A percentile compares a stretch with the other conserved stretches of the same genome.
These are phyloP conservation scores for Drosophila equinoxialis DNA, from an alignment of 1,140 invertebrate species.

Conservation along the genomic window DNA sequence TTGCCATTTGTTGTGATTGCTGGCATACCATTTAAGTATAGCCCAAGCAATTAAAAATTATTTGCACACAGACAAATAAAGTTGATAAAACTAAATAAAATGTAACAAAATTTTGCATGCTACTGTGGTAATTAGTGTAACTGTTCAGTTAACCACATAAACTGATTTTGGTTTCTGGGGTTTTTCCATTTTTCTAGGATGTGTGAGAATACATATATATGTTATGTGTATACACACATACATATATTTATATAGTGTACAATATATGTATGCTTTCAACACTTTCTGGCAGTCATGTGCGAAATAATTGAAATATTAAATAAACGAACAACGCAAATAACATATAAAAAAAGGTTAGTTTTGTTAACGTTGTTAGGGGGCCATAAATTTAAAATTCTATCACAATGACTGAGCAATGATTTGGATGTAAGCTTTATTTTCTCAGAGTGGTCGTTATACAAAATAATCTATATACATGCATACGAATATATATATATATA, in stretches of 20 bases:
- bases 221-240: not conserved
- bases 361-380: constrained; percentile 33
- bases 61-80: constrained; percentile 55
- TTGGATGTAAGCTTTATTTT: constrained; percentile 48
- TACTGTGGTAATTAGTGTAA: constrained; percentile 70
- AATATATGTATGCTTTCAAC: not conserved
- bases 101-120: constrained; percentile 37
- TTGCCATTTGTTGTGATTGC: constrained; percentile 4
- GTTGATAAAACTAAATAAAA: constrained; percentile 58
- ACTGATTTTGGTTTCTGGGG: constrained; percentile 66
- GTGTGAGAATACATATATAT: not conserved
- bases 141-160: constrained; percentile 64
- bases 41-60: constrained; percentile 68
- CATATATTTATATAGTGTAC: not conserved
- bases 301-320: constrained; percentile 46
- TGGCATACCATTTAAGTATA: not conserved
- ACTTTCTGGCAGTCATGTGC: constrained; percentile 33
- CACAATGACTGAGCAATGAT: constrained; percentile 71
- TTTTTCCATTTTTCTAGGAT: not conserved
- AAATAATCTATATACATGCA: not conserved
- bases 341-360: constrained; percentile 50
- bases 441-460: not conserved
- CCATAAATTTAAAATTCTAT: constrained; percentile 67
- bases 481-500: not conserved
- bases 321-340: not conserved